A percentile compares a stretch with the other conserved stretches of the same genome.
Conservation (phyloP, 2,888 invertebrate genomes). For the Drosophila affinis region DNA sequence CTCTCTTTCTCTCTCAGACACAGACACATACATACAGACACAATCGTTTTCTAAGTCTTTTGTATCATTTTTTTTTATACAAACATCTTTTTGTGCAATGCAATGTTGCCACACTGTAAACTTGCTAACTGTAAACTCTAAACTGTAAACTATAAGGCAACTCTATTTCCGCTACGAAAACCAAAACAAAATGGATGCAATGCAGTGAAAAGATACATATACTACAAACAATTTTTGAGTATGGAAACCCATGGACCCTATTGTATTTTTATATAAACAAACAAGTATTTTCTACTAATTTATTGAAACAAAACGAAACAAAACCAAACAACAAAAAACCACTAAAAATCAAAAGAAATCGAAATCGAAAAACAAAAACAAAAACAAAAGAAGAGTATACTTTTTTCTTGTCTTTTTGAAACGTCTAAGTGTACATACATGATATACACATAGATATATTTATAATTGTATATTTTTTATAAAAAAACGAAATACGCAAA, state of each 20-base stretch:
- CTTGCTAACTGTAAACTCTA: conserved; percentile 4
- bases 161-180: conserved; percentile 22
- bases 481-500: conserved; percentile 5
- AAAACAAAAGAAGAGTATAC: conserved; percentile 7
- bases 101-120: neutral
- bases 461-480: conserved; percentile 62
- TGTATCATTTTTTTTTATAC: conserved; percentile 21
- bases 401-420: conserved; percentile 51
- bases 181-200: conserved; percentile 22
- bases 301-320: conserved; percentile 47
- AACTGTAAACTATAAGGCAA: conserved; percentile 7
- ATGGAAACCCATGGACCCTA: conserved; percentile 71
- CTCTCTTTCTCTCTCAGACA: neutral
- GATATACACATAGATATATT: conserved; percentile 50
- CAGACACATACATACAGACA: conserved; percentile 6
- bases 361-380: neutral
- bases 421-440: conserved; percentile 59
- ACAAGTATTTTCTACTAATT: conserved; percentile 66
- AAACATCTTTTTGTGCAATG: conserved; percentile 25
- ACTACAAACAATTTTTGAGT: conserved; percentile 18
- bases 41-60: conserved; percentile 26
- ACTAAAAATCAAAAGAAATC: conserved; percentile 8
- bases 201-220: conserved; percentile 23
- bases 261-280: conserved; percentile 71
- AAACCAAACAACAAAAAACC: neutral